phyloP scores from a whole-genome alignment of 2,113 vertebrate genomes.

The Oceanites oceanicus region DNA sequence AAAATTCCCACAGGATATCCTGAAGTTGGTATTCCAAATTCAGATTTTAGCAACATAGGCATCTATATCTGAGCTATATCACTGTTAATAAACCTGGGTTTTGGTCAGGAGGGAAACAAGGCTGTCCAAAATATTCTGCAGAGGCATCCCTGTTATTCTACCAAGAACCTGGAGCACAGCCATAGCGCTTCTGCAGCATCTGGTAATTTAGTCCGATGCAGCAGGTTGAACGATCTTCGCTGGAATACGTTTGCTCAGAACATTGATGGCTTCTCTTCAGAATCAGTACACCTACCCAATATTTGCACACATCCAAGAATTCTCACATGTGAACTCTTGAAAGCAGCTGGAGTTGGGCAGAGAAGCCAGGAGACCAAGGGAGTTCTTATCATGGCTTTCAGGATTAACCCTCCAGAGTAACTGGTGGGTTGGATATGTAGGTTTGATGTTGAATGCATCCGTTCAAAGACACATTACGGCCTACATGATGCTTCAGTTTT shows the following conservation, averaged over 20 bases:
- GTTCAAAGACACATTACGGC: background rate
- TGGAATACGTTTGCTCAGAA: background rate
- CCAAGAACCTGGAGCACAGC: background rate
- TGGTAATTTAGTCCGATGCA: background rate
- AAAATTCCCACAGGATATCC: background rate
- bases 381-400: background rate
- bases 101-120: background rate
- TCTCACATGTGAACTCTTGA: background rate
- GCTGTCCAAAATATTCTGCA: background rate
- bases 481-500: background rate
- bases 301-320: background rate
- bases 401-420: background rate
- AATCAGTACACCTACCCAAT: background rate
- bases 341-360: background rate
- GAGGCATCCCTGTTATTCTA: background rate
- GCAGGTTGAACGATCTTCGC: background rate
- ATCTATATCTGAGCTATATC: background rate
- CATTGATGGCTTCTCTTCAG: background rate
- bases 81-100: background rate
- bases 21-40: rapidly evolving
- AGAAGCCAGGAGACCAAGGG: background rate
- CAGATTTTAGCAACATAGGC: background rate
- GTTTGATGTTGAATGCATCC: background rate
- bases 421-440: background rate
- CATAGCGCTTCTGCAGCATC: background rate